These are phyloP conservation scores for Pempheris klunzingeri DNA, from an alignment of 2,797 vertebrate genomes.

Conservation along the genomic window DNA sequence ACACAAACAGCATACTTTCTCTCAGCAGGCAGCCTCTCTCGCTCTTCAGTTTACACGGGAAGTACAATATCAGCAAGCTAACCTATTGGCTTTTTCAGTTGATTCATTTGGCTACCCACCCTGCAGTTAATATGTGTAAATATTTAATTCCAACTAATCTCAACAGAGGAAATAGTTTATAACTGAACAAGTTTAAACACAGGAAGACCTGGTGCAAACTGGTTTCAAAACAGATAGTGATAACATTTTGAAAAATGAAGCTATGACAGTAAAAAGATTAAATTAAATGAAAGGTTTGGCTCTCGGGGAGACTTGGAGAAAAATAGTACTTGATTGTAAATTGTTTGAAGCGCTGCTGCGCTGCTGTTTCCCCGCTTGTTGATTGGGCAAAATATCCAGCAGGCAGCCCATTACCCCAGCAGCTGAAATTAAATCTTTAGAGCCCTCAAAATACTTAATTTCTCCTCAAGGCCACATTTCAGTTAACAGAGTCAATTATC, in stretches of 20 bases:
- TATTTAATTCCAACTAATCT: background rate
- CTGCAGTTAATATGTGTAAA: background rate
- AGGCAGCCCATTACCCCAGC: conserved; percentile 31
- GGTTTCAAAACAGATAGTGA: background rate
- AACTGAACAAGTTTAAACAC: background rate
- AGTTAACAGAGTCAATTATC: conserved; percentile 55
- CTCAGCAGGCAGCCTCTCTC: background rate
- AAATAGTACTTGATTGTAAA: background rate
- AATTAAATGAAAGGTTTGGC: background rate
- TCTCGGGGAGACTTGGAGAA: background rate
- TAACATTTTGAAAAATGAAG: background rate
- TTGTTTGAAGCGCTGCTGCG: background rate
- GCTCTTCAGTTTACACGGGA: background rate
- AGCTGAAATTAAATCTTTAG: conserved; percentile 48
- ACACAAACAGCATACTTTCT: background rate
- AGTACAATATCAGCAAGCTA: background rate
- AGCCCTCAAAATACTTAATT: conserved; percentile 35
- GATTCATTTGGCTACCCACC: background rate
- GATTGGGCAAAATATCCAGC: conserved; percentile 28
- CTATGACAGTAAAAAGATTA: background rate
- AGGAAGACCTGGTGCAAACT: background rate
- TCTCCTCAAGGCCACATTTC: conserved; percentile 61
- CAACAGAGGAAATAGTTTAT: no score
- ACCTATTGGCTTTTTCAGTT: background rate
- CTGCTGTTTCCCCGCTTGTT: conserved; percentile 35